These are phyloP conservation scores for Pseudochromis fuscus DNA, from an alignment of 2,797 vertebrate species.

Conservation along the genomic window DNA sequence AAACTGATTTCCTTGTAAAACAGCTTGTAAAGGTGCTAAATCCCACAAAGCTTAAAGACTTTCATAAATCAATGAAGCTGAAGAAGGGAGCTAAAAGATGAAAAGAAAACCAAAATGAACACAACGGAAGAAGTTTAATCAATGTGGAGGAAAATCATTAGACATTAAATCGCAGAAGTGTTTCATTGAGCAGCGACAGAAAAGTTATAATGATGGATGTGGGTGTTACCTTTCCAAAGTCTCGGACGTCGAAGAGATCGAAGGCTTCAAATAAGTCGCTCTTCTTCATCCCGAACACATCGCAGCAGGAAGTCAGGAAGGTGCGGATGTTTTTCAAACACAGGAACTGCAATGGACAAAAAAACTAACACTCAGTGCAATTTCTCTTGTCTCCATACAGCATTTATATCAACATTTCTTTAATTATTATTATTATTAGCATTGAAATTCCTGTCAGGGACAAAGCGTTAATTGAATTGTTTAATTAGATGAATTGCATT, in stretches of 20 bases:
- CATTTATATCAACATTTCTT: too few relatives aligned
- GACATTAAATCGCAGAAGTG: not conserved
- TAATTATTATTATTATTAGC: too few relatives aligned
- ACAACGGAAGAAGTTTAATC: not conserved
- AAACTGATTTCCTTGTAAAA: slow-evolving; percentile 4
- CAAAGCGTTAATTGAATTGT: not conserved
- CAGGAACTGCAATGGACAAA: slow-evolving; percentile 87
- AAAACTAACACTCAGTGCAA: too few relatives aligned
- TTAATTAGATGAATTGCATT: too few relatives aligned
- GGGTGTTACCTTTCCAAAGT: slow-evolving; percentile 94
- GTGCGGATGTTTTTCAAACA: slow-evolving; percentile 97
- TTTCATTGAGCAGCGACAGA: not conserved
- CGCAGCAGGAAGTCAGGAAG: slow-evolving; percentile 90
- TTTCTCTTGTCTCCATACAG: too few relatives aligned
- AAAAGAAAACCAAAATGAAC: not conserved
- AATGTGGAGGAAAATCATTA: not conserved
- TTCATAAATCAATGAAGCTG: not conserved
- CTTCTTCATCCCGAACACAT: slow-evolving; percentile 94
- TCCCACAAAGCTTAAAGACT: not conserved
- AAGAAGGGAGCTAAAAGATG: not conserved
- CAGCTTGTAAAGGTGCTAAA: not conserved
- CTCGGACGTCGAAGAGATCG: slow-evolving; percentile 95
- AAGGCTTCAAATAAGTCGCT: slow-evolving; percentile 95
- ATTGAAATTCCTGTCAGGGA: too few relatives aligned
- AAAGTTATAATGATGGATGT: not conserved